These are phyloP conservation scores for Phacellophora camtschatica DNA, from an alignment of 30 jellyfish, hydroid and myxozoan species.

Conservation along the genomic window DNA sequence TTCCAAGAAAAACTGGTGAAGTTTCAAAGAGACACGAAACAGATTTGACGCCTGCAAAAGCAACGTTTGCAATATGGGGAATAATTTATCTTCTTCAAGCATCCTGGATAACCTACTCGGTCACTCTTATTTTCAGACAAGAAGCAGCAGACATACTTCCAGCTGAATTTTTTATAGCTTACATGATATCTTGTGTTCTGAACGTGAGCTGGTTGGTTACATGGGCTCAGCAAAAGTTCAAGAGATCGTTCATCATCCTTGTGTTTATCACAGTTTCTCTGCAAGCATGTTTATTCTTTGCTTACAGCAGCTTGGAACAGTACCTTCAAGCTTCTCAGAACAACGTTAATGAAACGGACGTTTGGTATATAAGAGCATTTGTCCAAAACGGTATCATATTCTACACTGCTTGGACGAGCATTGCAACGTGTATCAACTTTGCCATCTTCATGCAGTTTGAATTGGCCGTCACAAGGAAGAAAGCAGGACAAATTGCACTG, in stretches of 20 bases:
- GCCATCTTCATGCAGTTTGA: constrained; percentile 26
- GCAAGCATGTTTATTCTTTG: constrained; percentile 12
- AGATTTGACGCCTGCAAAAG: constrained; percentile 75
- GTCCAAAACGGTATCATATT: constrained; percentile 44
- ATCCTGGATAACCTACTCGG: constrained; percentile 62
- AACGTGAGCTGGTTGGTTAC: constrained; percentile 64
- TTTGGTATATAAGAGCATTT: constrained; percentile 26
- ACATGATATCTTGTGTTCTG: constrained; percentile 5
- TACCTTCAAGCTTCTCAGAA: constrained; percentile 28
- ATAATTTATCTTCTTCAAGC: constrained; percentile 50
- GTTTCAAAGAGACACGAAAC: constrained; percentile 42
- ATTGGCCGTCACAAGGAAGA: not conserved
- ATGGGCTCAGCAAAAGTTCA: constrained; percentile 66
- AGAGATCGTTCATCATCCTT: constrained; percentile 15
- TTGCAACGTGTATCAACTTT: constrained; percentile 50
- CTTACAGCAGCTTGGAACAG: constrained; percentile 55
- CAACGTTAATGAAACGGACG: not conserved
- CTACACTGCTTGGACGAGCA: constrained; percentile 51
- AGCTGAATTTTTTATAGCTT: constrained; percentile 38
- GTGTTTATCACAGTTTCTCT: constrained; percentile 27
- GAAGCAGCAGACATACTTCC: constrained; percentile 63
- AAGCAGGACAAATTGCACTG: constrained; percentile 41
- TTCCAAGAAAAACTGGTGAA: constrained; percentile 63
- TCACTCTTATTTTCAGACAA: constrained; percentile 36
- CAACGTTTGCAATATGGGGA: constrained; percentile 86